A percentile compares a stretch with the other conserved stretches of the same genome.
Evolutionary conservation across 2,113 vertebrate species (phyloP).

Genomic region (Daubentonia madagascariensis): DNA sequence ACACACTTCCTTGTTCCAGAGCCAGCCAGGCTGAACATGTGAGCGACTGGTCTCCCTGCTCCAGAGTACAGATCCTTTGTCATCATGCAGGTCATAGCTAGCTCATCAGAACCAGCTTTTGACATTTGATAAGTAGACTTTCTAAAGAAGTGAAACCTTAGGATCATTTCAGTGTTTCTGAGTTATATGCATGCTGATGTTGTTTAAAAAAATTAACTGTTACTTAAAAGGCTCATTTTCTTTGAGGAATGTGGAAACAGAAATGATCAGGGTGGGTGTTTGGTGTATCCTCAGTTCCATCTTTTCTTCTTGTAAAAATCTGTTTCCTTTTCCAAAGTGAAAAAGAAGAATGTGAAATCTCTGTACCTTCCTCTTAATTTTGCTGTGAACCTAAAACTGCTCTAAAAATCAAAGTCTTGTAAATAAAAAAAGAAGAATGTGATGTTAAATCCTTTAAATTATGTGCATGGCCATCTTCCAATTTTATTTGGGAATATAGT

Average conservation of each 20-base stretch:
- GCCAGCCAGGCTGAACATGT: neutral
- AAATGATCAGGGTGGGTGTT: neutral
- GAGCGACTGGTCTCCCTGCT: fast-evolving
- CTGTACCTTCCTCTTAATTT: neutral
- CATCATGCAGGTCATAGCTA: neutral
- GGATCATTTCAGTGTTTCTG: neutral
- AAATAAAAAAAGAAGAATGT: neutral
- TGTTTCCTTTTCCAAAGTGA: neutral
- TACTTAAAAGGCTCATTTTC: neutral
- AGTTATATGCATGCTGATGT: neutral
- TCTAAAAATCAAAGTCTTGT: neutral
- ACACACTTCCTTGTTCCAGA: fast-evolving
- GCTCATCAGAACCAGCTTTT: neutral
- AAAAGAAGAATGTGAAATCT: neutral
- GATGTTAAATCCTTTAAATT: neutral
- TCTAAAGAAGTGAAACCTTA: neutral
- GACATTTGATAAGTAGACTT: neutral
- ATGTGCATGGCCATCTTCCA: neutral
- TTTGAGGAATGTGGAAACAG: neutral
- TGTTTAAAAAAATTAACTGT: neutral
- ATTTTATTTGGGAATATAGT: neutral
- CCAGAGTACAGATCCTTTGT: fast-evolving
- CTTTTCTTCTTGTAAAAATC: neutral
- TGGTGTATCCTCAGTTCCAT: neutral
- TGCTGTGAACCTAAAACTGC: neutral